phyloP scores from a whole-genome alignment of 2,888 invertebrate genomes.

The Hedya salicella region DNA sequence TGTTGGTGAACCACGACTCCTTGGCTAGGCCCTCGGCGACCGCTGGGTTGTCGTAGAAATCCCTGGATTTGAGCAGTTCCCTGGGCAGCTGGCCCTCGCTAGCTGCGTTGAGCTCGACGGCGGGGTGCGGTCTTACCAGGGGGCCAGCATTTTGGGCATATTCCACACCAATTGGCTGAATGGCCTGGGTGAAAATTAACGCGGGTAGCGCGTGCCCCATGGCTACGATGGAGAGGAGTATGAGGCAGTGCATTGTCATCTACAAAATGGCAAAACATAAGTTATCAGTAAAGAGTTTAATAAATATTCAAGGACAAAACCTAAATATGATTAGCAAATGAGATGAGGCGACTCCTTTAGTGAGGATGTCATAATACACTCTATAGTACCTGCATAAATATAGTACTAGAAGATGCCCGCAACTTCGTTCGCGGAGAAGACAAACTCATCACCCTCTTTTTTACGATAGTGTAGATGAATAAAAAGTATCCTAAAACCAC shows the following conservation, averaged over 20 bases:
- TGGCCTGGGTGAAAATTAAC: constrained; percentile 74
- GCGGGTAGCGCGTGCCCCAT: constrained; percentile 77
- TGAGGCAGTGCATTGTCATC: constrained; percentile 66
- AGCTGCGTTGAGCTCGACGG: constrained; percentile 89
- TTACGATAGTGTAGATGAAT: no score
- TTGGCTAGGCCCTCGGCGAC: constrained; percentile 90
- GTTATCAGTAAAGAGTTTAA: background rate
- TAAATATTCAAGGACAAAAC: no score
- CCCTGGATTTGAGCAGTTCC: constrained; percentile 86
- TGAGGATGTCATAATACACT: no score
- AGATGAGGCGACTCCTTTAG: no score
- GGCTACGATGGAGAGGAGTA: constrained; percentile 67
- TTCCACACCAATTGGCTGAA: constrained; percentile 78
- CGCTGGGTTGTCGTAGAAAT: constrained; percentile 91
- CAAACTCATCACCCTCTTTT: no score
- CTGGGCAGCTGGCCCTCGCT: constrained; percentile 90
- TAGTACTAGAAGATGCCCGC: no score
- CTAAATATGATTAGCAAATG: no score
- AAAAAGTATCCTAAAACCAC: no score
- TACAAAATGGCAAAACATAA: constrained; percentile 45
- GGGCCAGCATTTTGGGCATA: constrained; percentile 71
- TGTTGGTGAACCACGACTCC: constrained; percentile 91
- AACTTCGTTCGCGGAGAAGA: no score
- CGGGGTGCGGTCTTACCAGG: constrained; percentile 86
- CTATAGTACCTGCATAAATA: no score